Evolutionary conservation across 2,797 vertebrate genomes (phyloP), one percentile per base, ranked within the genome.

Genomic region (Enteromius anoplus): DNA sequence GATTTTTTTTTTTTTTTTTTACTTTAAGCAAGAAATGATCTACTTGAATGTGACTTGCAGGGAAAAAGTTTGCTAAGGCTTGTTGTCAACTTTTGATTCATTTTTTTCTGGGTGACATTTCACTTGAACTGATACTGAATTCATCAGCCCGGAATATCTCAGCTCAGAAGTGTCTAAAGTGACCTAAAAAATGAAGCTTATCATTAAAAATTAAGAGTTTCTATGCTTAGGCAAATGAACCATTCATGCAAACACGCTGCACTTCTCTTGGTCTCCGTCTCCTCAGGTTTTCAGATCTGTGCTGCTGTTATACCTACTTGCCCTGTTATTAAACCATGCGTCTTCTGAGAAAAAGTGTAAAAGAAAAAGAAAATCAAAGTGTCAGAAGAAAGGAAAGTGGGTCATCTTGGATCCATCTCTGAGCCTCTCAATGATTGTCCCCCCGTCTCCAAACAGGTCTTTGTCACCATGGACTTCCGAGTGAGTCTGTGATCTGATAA

Each of bases 381-480:
- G 17, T 19, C 64, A 47, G 32, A 53, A 14, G 19, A 47, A 21
- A 17, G 17, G 17, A 14, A 23, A 45, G 4, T 69, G 37, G 49
- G 17, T 88, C 4, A 10, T 0, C 47, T 1, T 81, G 47, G 32
- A 82, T n/a, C 5, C 68, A 3, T 14, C 75, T 4, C 2, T 73
- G 0, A 1, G 32, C n/a, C 60, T 9, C 15, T n/a, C 0, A 5
- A 51, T 42, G 47, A 19, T 8, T 3, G 1, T 0, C 21, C 15
- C 81, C 2, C 17, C 19, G n/a, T 45, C 78, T 26, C 84, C 91
- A 83, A 91, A 73, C 66, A 88, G 75, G 72, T 94, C 94, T 84
- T 84, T 94, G 78, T 92, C 94, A 0, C 94, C 94, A 0, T 95
- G 94, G 94, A 92, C 70, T 0, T 94, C 92, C 89, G 91, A 55